Evolutionary conservation across 2,888 invertebrate species (phyloP).

Genomic region (Acanthosepion lycidas): DNA sequence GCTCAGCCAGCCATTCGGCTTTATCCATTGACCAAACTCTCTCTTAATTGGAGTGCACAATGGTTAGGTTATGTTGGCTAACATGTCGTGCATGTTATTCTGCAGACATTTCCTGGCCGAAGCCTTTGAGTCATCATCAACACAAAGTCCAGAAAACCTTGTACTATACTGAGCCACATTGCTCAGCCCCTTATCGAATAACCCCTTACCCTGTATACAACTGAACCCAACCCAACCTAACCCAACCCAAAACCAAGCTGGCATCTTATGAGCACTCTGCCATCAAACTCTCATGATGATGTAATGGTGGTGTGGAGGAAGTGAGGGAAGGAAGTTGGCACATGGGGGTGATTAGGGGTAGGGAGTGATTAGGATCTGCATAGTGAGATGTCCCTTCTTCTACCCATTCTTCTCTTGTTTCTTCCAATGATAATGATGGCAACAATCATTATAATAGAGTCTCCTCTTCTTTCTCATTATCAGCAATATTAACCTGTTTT

Average conservation of each 20-base stretch:
- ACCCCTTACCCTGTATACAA: not conserved
- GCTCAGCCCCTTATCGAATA: conserved; percentile 1
- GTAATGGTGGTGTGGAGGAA: conserved; percentile 4
- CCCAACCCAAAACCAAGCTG: not conserved
- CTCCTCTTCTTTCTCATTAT: not conserved
- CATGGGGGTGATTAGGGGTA: not conserved
- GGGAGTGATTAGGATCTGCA: not conserved
- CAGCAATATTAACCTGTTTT: not conserved
- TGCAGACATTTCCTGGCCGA: conserved; percentile 14
- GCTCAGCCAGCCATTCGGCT: conserved; percentile 11
- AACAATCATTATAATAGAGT: not conserved
- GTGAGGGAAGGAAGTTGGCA: not conserved
- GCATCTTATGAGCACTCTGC: conserved; percentile 23
- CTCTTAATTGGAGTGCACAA: not conserved
- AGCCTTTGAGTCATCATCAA: conserved; percentile 22
- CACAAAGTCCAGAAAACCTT: not conserved
- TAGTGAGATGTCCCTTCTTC: not conserved
- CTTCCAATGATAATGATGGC: not conserved
- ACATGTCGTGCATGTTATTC: conserved; percentile 33
- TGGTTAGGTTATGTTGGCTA: conserved; percentile 33
- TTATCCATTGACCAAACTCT: conserved; percentile 20
- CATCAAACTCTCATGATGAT: conserved; percentile 33
- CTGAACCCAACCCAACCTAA: not conserved
- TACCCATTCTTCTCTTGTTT: not conserved
- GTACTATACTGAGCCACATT: not conserved